Evolutionary conservation across 2,113 vertebrate genomes (phyloP).

Genomic region (Toxotes chatareus): DNA sequence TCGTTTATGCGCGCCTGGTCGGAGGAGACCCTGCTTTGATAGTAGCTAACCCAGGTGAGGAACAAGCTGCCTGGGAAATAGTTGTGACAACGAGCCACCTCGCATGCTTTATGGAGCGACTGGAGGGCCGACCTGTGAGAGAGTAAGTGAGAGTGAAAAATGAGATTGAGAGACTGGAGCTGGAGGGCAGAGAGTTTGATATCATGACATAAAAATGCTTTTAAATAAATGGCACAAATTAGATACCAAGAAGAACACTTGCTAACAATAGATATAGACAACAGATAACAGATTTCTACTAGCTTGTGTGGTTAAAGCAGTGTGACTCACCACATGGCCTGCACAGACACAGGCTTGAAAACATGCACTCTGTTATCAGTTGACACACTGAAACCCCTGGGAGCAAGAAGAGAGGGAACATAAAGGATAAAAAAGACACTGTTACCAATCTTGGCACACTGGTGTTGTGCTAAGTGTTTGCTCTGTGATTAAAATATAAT

Average conservation of each 20-base stretch:
- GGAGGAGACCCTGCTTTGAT: conserved; percentile 95
- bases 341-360: conserved; percentile 98
- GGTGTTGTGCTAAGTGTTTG: not conserved
- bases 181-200: not conserved
- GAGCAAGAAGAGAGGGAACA: conserved; percentile 36
- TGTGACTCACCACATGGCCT: conserved; percentile 97
- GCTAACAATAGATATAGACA: not conserved
- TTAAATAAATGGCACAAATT: conserved; percentile 6
- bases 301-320: not conserved
- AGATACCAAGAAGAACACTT: not conserved
- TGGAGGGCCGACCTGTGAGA: conserved; percentile 92
- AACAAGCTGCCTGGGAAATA: conserved; percentile 98
- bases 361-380: conserved; percentile 95
- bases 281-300: not conserved
- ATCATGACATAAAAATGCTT: not conserved
- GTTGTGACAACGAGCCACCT: conserved; percentile 95
- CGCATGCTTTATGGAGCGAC: conserved; percentile 97
- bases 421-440: not conserved
- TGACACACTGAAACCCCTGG: conserved; percentile 95
- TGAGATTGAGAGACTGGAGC: not conserved
- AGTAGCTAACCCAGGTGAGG: conserved; percentile 99
- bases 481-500: not conserved
- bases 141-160: not conserved
- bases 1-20: conserved; percentile 95
- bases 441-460: not conserved